phyloP scores from a whole-genome alignment of 2,888 invertebrate species.

The Agonopterix arenella region DNA sequence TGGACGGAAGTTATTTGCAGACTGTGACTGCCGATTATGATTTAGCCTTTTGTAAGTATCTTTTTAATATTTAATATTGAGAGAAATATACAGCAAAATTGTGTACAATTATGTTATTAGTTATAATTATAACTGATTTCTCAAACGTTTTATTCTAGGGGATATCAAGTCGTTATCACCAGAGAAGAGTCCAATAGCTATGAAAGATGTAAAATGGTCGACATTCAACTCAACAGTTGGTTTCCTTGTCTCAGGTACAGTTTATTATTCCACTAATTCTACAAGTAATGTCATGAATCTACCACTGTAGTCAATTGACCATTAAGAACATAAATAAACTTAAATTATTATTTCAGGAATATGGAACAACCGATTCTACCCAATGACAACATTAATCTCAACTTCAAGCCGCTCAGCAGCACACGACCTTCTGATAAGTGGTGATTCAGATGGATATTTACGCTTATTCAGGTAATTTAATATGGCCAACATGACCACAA shows the following conservation, averaged over 20 bases:
- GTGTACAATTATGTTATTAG: neutral
- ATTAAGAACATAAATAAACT: neutral
- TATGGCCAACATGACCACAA: neutral
- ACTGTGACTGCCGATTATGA: slow-evolving; percentile 94
- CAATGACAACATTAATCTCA: slow-evolving; percentile 88
- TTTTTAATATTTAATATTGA: neutral
- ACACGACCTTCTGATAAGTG: slow-evolving; percentile 89
- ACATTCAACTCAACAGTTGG: slow-evolving; percentile 92
- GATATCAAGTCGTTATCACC: slow-evolving; percentile 92
- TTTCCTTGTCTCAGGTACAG: slow-evolving; percentile 87
- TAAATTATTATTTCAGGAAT: slow-evolving; percentile 74
- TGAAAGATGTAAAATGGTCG: slow-evolving; percentile 94
- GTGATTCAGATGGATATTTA: slow-evolving; percentile 93
- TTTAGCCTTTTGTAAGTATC: slow-evolving; percentile 90
- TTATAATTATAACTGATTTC: slow-evolving; percentile 2
- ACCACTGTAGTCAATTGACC: neutral
- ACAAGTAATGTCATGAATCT: neutral
- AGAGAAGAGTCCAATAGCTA: slow-evolving; percentile 91
- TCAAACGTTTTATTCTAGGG: slow-evolving; percentile 75
- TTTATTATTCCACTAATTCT: neutral
- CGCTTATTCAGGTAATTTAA: slow-evolving; percentile 84
- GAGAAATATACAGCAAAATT: neutral
- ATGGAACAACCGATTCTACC: slow-evolving; percentile 94
- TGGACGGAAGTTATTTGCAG: slow-evolving; percentile 91
- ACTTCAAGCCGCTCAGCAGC: slow-evolving; percentile 89